Evolutionary conservation across 2,797 vertebrate genomes (phyloP), one percentile per base, ranked within the genome.

Genomic region (Phrynocephalus vlangalii): DNA sequence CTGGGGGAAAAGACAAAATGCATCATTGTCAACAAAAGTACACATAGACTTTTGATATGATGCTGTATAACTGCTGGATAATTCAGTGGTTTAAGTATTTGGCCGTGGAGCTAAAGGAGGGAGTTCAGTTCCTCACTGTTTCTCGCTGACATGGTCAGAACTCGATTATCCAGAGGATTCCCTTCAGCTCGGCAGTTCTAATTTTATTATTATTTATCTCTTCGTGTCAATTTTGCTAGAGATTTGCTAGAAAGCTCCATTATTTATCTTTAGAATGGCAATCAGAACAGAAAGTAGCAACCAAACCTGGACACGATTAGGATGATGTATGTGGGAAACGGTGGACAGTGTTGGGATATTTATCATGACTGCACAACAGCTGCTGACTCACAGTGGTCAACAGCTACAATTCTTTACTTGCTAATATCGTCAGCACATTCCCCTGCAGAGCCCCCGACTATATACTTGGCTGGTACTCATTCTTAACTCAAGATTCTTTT

Each of bases 221-320:
- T 92, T 92, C 33, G 33, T 89, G 90, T 89, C 94, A 93, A 89
- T 90, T 88, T 44, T 92, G 83, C 11, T 56, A 85, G 78, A 50
- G 86, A 92, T 70, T 90, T 91, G 38, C 70, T 88, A 73, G 82
- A 83, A 91, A 92, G 77, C 84, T 6, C 16, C 67, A 80, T 82
- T 79, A 90, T 95, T 94, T 86, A 94, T 95, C 94, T 89, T 95
- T 72, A 83, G 7, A 89, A 82, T 26, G 68, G 63, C 82, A 93
- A 18, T 28, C 72, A 63, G 60, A 63, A 63, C 15, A 63, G 18
- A 63, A 63, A 63, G 60, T 63, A 73, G 38, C 89, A 92, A 85
- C 79, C 82, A 87, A 93, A 83, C 63, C 38, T 90, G 89, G 91
- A 5, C 85, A 88, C 78, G 94, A 91, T 94, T 93, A 94, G 85